Evolutionary conservation across 1,140 invertebrate genomes (phyloP), one percentile per base, ranked within the genome.

Genomic region (Temnothorax longispinosus): DNA sequence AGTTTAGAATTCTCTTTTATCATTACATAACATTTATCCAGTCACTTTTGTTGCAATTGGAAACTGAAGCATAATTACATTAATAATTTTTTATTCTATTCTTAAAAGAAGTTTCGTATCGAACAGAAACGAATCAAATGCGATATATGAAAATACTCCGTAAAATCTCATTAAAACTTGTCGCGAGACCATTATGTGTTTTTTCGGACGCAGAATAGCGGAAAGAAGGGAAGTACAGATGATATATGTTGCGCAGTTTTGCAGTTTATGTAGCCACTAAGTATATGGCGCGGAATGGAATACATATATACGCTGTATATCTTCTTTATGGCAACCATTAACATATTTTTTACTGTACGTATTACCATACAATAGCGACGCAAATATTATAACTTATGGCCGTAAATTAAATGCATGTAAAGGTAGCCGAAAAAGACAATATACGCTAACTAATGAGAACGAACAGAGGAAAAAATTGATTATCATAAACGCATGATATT

Each of bases 361-460:
- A 95, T 95, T 95, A 95, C 93, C 94, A 95, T 95, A 95, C 94
- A 95, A 95, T 95, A 95, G 94, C 93, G 94, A 94, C 92, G 93
- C 94, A 95, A 95, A 95, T 95, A 95, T 94, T 95, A 94, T 94
- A 95, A 95, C 93, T 95, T 94, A 93, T 93, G 91, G 92, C 90
- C 92, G 94, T 94, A 94, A 94, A 94, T 94, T 91, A 94, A 92
- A 92, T 86, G 86, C 78, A 72, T 76, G 85, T 82, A 84, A 78
- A 77, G 67, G 67, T 52, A 47, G 52, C 27, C 65, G 35, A 21
- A 52, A 69, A 65, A 60, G 38, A 88, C 41, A 64, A 56, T 54
- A 56, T 54, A 65, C 13, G 8, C 8, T 18, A 60, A 41, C 13
- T 47, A 47, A 76, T n/a, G 50, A 78, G 41, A 27, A 69, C 38